Evolutionary conservation across 2,797 vertebrate genomes (phyloP).

Genomic region (Syngnathus rostellatus): DNA sequence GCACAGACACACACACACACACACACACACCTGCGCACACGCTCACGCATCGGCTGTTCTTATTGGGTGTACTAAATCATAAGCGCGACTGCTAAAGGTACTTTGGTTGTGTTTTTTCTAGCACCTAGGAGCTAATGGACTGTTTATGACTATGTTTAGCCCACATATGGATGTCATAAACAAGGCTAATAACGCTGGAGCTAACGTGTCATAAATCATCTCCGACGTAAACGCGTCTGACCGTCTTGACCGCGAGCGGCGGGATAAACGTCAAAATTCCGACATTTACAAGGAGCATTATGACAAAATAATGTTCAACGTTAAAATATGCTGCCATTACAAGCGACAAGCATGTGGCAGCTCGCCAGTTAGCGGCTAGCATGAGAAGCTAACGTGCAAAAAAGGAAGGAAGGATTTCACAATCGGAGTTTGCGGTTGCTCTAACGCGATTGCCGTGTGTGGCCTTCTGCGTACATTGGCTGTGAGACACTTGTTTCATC

Average conservation of each 20-base stretch:
- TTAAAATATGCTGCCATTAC: neutral
- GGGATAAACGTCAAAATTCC: constrained; percentile 55
- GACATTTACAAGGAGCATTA: constrained; percentile 62
- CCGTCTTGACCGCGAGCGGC: constrained; percentile 50
- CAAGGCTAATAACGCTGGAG: constrained; percentile 61
- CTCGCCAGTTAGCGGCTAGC: neutral
- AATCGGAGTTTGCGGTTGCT: too few relatives aligned
- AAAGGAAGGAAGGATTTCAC: too few relatives aligned
- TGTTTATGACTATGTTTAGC: constrained; percentile 62
- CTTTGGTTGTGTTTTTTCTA: neutral
- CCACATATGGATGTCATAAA: constrained; percentile 65
- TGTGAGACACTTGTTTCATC: too few relatives aligned
- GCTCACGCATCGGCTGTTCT: constrained; percentile 3
- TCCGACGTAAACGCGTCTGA: constrained; percentile 30
- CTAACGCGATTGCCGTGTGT: too few relatives aligned
- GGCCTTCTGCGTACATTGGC: too few relatives aligned
- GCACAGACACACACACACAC: neutral
- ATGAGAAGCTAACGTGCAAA: neutral
- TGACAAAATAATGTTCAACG: constrained; percentile 37
- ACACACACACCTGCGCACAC: neutral
- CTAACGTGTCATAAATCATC: constrained; percentile 49
- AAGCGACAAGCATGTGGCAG: neutral
- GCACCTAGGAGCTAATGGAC: constrained; percentile 48
- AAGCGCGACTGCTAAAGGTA: constrained; percentile 15
- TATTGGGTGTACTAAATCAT: constrained; percentile 62